Conservation (phyloP, 2,888 invertebrate genomes). For the Luperina nickerlii region DNA sequence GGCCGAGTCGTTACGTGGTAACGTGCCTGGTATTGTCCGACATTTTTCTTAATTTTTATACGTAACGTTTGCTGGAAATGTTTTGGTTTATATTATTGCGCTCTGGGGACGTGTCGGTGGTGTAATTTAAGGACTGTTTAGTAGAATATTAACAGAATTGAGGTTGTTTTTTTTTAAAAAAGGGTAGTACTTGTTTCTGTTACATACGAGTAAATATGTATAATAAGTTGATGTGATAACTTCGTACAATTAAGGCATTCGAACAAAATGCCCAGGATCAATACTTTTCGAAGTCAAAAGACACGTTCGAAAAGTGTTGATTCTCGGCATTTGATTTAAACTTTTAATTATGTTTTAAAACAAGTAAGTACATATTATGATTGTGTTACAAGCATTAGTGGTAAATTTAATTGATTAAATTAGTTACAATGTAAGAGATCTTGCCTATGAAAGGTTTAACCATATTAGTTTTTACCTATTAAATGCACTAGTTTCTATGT, state of each 20-base stretch:
- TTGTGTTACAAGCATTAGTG: too few species aligned
- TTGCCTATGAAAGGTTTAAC: not conserved
- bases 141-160: not conserved
- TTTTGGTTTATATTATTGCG: slow-evolving; percentile 31
- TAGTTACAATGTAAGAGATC: too few species aligned
- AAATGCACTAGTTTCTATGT: not conserved
- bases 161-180: not conserved
- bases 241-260: not conserved
- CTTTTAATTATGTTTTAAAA: not conserved
- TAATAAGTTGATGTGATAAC: not conserved
- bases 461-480: not conserved
- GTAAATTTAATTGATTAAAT: not conserved
- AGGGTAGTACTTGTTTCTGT: not conserved
- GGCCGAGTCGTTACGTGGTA: slow-evolving; percentile 51
- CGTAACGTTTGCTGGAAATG: slow-evolving; percentile 11
- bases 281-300: not conserved
- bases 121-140: slow-evolving; percentile 19
- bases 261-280: not conserved
- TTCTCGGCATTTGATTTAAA: not conserved
- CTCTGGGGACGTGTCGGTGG: slow-evolving; percentile 19
- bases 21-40: slow-evolving; percentile 50
- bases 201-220: not conserved
- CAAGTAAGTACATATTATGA: not conserved
- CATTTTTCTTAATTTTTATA: slow-evolving; percentile 60
- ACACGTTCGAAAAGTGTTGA: not conserved